These are phyloP conservation scores for Eufriesea mexicana DNA, from an alignment of 1,140 invertebrate species.

Conservation along the genomic window DNA sequence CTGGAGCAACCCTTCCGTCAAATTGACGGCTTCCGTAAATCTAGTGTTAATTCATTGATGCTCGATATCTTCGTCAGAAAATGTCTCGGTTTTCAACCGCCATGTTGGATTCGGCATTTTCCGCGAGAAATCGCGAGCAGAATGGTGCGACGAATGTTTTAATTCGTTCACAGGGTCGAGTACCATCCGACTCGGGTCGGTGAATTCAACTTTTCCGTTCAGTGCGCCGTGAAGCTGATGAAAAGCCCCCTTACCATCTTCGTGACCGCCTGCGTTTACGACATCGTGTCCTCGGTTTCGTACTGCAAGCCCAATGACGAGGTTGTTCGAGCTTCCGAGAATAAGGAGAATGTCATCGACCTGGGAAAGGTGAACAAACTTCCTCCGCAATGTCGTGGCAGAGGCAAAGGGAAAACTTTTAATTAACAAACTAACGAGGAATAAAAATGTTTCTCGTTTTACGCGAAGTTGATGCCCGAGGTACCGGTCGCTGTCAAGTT, in stretches of 20 bases:
- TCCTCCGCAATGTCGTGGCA: neutral
- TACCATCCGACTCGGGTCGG: conserved; percentile 73
- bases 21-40: too few relatives aligned
- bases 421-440: neutral
- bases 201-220: conserved; percentile 73
- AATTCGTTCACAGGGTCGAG: conserved; percentile 71
- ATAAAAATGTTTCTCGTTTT: neutral
- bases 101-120: neutral
- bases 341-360: conserved; percentile 76
- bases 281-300: conserved; percentile 64
- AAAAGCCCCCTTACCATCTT: conserved; percentile 72
- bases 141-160: neutral
- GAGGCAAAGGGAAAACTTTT: neutral
- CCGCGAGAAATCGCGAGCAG: neutral
- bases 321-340: conserved; percentile 56
- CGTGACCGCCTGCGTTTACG: conserved; percentile 70
- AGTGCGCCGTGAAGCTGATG: conserved; percentile 76
- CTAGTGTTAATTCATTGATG: neutral
- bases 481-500: conserved; percentile 66
- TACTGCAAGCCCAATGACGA: conserved; percentile 60
- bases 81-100: neutral
- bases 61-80: neutral
- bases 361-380: conserved; percentile 72
- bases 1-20: too few relatives aligned
- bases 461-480: conserved; percentile 69